Evolutionary conservation across 2,113 vertebrate genomes (phyloP).

Genomic region (Lucifuga dentata): DNA sequence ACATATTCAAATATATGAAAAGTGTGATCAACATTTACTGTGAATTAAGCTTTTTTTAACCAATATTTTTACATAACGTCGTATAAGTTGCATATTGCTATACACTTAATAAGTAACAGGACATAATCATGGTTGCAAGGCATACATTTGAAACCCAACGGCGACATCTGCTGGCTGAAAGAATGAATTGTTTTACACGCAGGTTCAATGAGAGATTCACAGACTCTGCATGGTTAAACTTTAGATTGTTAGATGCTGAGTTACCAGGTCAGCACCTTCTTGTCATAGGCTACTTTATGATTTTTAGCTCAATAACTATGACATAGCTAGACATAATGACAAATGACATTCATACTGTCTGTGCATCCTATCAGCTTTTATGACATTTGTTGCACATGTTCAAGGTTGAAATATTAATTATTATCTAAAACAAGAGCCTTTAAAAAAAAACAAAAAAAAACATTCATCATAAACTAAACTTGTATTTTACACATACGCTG

Average conservation of each 20-base stretch:
- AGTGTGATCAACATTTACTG: constrained; percentile 2
- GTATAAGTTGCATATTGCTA: constrained; percentile 2
- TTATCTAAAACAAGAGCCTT: too few species aligned
- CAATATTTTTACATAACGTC: constrained; percentile 15
- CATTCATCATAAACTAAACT: too few species aligned
- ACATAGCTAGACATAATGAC: too few species aligned
- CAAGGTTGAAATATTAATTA: too few species aligned
- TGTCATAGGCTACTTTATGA: not conserved
- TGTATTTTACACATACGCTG: too few species aligned
- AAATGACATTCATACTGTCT: too few species aligned
- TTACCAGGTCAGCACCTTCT: not conserved
- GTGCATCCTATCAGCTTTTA: too few species aligned
- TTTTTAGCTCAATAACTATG: not conserved
- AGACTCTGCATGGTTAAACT: too few species aligned
- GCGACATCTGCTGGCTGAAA: constrained; percentile 73
- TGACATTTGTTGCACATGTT: too few species aligned
- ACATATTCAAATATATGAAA: not conserved
- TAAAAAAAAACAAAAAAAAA: too few species aligned
- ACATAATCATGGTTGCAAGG: not conserved
- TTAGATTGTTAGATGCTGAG: too few species aligned
- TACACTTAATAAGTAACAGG: not conserved
- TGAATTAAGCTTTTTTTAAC: not conserved
- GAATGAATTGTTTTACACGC: not conserved
- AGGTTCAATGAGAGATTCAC: not conserved
- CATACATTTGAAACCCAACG: constrained; percentile 24